Evolutionary conservation across 1,140 invertebrate species (phyloP).

Genomic region (Drosophila gunungcola): DNA sequence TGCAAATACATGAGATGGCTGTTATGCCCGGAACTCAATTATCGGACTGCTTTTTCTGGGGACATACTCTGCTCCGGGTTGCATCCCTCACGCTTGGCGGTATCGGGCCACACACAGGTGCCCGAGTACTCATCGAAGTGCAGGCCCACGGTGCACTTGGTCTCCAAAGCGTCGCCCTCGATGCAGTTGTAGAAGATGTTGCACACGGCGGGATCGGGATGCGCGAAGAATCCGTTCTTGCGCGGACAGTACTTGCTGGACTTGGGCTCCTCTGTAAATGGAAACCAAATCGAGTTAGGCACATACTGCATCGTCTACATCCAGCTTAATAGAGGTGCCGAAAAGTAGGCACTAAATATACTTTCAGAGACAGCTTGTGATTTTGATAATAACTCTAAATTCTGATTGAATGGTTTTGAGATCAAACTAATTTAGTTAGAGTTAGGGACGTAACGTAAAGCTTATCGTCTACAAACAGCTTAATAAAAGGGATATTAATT

Average conservation of each 20-base stretch:
- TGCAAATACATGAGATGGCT: constrained; percentile 28
- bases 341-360: no score
- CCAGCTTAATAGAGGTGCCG: no score
- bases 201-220: constrained; percentile 92
- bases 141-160: constrained; percentile 92
- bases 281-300: background rate
- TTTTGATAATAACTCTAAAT: no score
- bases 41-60: background rate
- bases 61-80: constrained; percentile 67
- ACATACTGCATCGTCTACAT: no score
- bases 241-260: constrained; percentile 91
- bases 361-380: no score
- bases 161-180: constrained; percentile 92
- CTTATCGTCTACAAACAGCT: no score
- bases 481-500: no score
- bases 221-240: constrained; percentile 94
- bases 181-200: constrained; percentile 96
- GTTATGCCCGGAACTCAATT: background rate
- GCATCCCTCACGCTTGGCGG: constrained; percentile 91
- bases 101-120: constrained; percentile 94
- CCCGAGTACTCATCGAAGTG: constrained; percentile 93
- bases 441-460: no score
- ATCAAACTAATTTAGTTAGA: no score
- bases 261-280: constrained; percentile 89
- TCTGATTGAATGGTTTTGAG: no score